Conservation (phyloP, 1,140 invertebrate genomes). For the Chironomus tepperi region DNA sequence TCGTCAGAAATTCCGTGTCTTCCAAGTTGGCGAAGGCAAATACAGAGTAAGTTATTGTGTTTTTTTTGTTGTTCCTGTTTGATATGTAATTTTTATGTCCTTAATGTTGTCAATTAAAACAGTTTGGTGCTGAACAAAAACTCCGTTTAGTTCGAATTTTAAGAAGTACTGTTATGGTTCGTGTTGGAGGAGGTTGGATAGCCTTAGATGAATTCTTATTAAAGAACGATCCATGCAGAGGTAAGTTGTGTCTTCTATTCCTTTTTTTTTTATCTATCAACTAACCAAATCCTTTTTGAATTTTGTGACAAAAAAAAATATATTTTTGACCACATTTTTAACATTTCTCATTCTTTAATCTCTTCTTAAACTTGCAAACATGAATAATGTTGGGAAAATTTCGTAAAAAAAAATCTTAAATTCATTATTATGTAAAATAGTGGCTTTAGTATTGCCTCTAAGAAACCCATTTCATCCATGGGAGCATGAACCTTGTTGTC, state of each 20-base stretch:
- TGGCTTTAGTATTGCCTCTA: slow-evolving; percentile 66
- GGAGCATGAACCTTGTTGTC: slow-evolving; percentile 79
- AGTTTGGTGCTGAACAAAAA: slow-evolving; percentile 99
- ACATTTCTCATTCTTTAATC: no score
- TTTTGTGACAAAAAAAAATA: not conserved
- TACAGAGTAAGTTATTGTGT: slow-evolving; percentile 59
- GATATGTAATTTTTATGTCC: not conserved
- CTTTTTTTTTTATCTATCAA: not conserved
- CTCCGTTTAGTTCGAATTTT: slow-evolving; percentile 94
- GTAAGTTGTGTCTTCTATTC: slow-evolving; percentile 52
- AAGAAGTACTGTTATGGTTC: slow-evolving; percentile 97
- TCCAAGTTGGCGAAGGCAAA: slow-evolving; percentile 63
- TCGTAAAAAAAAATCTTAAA: not conserved
- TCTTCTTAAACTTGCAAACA: not conserved
- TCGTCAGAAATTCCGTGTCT: slow-evolving; percentile 53
- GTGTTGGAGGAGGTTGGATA: slow-evolving; percentile 98
- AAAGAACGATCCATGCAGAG: slow-evolving; percentile 99
- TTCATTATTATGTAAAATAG: slow-evolving; percentile 32
- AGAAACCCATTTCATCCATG: slow-evolving; percentile 73
- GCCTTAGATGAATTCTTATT: slow-evolving; percentile 97
- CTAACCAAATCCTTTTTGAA: not conserved
- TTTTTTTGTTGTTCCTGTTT: not conserved
- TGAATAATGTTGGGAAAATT: not conserved
- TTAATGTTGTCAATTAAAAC: slow-evolving; percentile 28
- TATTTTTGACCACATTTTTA: not conserved